A percentile compares a stretch with the other conserved stretches of the same genome.
Evolutionary conservation across 2,888 invertebrate genomes (phyloP).

Genomic region (Lacanobia wlatinum): DNA sequence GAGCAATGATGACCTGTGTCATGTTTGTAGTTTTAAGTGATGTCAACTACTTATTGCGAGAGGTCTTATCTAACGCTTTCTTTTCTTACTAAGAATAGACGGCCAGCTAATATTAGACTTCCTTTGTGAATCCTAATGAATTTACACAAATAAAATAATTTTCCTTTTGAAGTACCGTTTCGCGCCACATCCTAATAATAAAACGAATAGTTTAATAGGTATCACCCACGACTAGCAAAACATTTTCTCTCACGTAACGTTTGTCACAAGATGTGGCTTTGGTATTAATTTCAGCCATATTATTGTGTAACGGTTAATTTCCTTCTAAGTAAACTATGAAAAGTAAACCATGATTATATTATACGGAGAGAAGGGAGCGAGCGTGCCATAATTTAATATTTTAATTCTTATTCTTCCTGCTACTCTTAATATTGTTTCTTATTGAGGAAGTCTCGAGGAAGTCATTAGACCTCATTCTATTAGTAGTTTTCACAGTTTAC

Average conservation of each 20-base stretch:
- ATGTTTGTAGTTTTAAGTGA: constrained; percentile 7
- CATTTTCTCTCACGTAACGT: constrained; percentile 44
- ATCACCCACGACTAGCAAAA: constrained; percentile 29
- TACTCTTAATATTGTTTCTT: constrained; percentile 48
- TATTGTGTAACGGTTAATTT: constrained; percentile 57
- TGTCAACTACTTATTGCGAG: constrained; percentile 4
- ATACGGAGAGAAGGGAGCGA: constrained; percentile 39
- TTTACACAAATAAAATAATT: neutral
- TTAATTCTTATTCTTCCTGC: constrained; percentile 60
- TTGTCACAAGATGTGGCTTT: constrained; percentile 61
- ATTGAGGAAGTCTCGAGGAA: constrained; percentile 51
- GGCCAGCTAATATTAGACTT: neutral
- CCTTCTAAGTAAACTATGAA: constrained; percentile 46
- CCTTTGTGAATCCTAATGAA: neutral
- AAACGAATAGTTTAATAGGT: constrained; percentile 18
- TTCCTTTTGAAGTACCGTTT: neutral
- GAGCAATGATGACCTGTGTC: constrained; percentile 22
- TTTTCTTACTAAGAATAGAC: constrained; percentile 13
- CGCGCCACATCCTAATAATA: neutral
- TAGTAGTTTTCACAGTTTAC: constrained; percentile 35
- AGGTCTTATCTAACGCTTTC: constrained; percentile 23
- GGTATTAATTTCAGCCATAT: constrained; percentile 54
- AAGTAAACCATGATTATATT: constrained; percentile 55
- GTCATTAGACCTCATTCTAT: constrained; percentile 47
- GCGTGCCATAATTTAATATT: constrained; percentile 47